Evolutionary conservation across 2,888 invertebrate species (phyloP), one percentile per base, ranked within the genome.

Genomic region (Drosophila gaucha): DNA sequence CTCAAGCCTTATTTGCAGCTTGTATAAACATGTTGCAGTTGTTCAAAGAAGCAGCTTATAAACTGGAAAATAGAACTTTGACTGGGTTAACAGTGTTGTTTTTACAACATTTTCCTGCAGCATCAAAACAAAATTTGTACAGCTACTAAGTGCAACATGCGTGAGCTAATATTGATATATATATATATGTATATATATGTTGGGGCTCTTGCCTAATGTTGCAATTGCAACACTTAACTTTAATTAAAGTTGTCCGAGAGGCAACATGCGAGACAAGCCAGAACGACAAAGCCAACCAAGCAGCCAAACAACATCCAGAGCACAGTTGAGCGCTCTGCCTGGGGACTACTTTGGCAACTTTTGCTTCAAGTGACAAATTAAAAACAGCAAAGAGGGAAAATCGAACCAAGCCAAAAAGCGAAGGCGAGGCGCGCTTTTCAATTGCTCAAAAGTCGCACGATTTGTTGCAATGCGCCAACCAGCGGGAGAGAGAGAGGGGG

Each of bases 281-380:
- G 43, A 22, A 43, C 8, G 24, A 65, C 47, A 35, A 43, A 58
- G 39, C 12, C 52, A 41, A 18, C 31, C 35, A 66, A 55, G 33
- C 46, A 46, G 28, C 44, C 44, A 72, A 62, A 57, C 63, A 70
- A 64, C 62, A 55, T 41, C 10, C 10, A 12, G 38, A 16, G 35
- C 26, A 4, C 38, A 28, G 20, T 38, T 20, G 59, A 60, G 72
- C n/a, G 28, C 36, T 44, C 41, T 62, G 33, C 30, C 36, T 54
- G 55, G 54, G 67, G 63, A 70, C 67, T 85, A 85, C 72, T 87
- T 87, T 85, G 83, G 82, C 78, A 86, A 80, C 87, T 86, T 83
- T 86, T 83, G 74, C 85, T 86, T 84, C 84, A 73, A 80, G 85
- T 88, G 85, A 85, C 87, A 85, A 85, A 88, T 88, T 86, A 80